Conservation (phyloP, 2,113 vertebrate species). For the Solea senegalensis region DNA sequence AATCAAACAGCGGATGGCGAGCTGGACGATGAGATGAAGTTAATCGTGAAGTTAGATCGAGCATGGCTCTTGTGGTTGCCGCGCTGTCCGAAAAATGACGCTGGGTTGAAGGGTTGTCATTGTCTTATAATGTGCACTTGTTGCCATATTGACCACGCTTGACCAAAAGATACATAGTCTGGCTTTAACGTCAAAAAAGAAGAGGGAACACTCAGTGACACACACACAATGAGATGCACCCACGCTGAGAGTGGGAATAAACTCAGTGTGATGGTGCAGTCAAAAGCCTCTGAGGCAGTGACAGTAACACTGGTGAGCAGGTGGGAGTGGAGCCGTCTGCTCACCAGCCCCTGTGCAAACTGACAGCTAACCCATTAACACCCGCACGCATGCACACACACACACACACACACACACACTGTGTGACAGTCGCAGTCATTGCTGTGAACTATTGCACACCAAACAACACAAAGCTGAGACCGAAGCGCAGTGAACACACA, state of each 20-base stretch:
- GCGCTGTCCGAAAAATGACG: too few relatives aligned
- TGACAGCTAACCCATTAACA: conserved; percentile 44
- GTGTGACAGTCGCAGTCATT: neutral
- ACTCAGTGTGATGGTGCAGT: conserved; percentile 57
- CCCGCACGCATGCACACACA: conserved; percentile 15
- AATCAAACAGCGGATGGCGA: too few relatives aligned
- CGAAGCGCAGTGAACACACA: conserved; percentile 15
- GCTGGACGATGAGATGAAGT: too few relatives aligned
- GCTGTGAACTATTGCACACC: conserved; percentile 7
- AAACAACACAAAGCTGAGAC: conserved; percentile 10
- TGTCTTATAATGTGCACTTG: conserved; percentile 9
- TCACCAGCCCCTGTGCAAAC: conserved; percentile 42
- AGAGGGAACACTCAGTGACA: conserved; percentile 7
- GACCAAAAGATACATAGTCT: neutral
- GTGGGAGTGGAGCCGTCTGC: conserved; percentile 66
- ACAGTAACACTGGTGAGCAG: conserved; percentile 63
- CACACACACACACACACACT: neutral
- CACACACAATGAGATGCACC: conserved; percentile 16
- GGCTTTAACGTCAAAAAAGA: conserved; percentile 16
- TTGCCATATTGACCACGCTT: conserved; percentile 18
- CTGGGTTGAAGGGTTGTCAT: neutral
- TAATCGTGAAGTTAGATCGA: too few relatives aligned
- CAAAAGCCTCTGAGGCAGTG: conserved; percentile 67
- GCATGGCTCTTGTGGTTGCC: too few relatives aligned
- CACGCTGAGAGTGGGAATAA: conserved; percentile 49